Base-by-base conservation (phyloP, 2,888 invertebrate species). In the Rotaria magnacalcarata region DNA sequence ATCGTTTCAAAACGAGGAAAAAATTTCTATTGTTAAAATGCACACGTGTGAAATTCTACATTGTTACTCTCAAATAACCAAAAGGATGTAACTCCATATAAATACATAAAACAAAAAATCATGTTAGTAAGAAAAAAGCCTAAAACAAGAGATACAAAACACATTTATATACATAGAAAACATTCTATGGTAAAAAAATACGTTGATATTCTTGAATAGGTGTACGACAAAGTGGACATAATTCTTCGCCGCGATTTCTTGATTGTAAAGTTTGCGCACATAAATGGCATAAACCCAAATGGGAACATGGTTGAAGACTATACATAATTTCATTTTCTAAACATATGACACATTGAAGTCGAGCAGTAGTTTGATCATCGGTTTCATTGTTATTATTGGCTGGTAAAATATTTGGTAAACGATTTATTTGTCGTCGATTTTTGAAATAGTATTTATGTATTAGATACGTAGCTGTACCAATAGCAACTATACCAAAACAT, bases 161-260 rank as follows among this genome's bases (percentile, higher is more conserved):
- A 67, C 27, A 6, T 5, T 4, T 34, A 67, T 5, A 24, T 56
- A 56, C 24, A 24, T 14, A 2, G 21, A 24, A 56, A 24, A 34
- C 2, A 41, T 80, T 47, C 47, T 80, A 80, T 24, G 80, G 47
- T 47, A 80, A 47, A 80, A 47, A 80, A 11, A 80, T 41, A 47
- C 80, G 43, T n/a, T 80, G 80, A 47, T 80, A 80, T 47, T 80
- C 47, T 80, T 80, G 11, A n/a, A 80, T 80, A n/a, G 43, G n/a
- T 7, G 24, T 43, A 6, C 80, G 80, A 47, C 80, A 80, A 11
- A 80, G 24, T 80, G 80, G 80, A 43, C 80, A 80, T n/a, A 47
- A n/a, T 47, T 80, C 80, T 47, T 47, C 47, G 1, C 24, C 43
- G n/a, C n/a, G 80, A n/a, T 24, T 47, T 67, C 67, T 67, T 27